These are phyloP conservation scores for Orgyia antiqua DNA, from an alignment of 2,888 invertebrate species.

Conservation along the genomic window DNA sequence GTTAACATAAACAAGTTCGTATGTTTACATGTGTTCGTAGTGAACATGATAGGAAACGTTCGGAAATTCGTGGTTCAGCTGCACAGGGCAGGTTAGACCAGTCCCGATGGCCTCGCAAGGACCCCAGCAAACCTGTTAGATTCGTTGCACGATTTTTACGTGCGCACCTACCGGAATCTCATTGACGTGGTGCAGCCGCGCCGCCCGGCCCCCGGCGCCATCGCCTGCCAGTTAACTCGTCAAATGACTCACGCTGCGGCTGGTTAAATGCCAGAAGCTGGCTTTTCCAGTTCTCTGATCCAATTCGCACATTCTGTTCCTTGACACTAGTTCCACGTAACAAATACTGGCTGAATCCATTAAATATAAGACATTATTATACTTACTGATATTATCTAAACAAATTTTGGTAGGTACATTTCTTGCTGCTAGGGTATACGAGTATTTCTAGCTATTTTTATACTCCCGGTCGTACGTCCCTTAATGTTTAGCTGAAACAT, in stretches of 20 bases:
- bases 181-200: constrained; percentile 69
- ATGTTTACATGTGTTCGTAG: constrained; percentile 46
- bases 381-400: no score
- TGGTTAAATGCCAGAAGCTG: constrained; percentile 73
- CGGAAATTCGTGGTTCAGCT: constrained; percentile 72
- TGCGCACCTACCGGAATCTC: constrained; percentile 78
- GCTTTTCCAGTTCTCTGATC: constrained; percentile 74
- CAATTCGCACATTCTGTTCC: constrained; percentile 65
- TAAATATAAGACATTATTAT: no score
- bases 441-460: no score
- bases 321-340: constrained; percentile 33
- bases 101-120: constrained; percentile 77
- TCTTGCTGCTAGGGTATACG: background rate
- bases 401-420: no score
- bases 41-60: constrained; percentile 67
- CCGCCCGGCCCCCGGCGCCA: constrained; percentile 43
- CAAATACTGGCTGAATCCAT: constrained; percentile 25
- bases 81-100: constrained; percentile 77
- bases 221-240: constrained; percentile 70
- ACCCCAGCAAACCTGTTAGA: constrained; percentile 78
- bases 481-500: no score
- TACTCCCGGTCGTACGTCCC: no score
- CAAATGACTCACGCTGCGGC: constrained; percentile 73
- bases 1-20: constrained; percentile 40
- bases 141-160: constrained; percentile 79